Evolutionary conservation across 2,113 vertebrate species (phyloP).

Genomic region (Apteryx mantelli): DNA sequence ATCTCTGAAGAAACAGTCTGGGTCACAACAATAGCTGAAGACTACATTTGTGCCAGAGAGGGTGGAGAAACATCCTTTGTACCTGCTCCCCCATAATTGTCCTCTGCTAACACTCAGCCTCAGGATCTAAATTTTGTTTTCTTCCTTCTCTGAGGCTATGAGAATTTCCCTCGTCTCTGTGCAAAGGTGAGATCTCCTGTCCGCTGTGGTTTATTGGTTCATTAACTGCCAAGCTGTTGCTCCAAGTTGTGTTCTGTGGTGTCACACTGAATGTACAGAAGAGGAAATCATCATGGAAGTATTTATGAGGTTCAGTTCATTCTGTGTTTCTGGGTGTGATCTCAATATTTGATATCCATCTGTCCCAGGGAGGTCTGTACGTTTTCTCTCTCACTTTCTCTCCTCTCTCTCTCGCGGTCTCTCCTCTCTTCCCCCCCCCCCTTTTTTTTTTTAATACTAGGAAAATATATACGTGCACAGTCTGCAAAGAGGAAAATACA

Average conservation of each 20-base stretch:
- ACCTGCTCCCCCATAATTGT: background rate
- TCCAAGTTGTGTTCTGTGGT: background rate
- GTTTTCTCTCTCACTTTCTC: too few relatives aligned
- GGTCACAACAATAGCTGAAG: background rate
- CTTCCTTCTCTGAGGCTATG: background rate
- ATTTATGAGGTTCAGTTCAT: background rate
- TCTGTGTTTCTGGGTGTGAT: background rate
- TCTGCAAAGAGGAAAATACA: background rate
- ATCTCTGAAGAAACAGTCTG: background rate
- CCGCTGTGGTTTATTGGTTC: accelerated
- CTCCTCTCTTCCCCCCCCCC: background rate
- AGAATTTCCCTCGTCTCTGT: background rate
- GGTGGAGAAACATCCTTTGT: background rate
- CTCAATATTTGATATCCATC: background rate
- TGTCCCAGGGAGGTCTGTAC: background rate
- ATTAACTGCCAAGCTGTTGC: background rate
- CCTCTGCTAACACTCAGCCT: background rate
- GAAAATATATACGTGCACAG: accelerated
- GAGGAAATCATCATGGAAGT: background rate
- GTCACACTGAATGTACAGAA: background rate
- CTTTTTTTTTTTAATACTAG: background rate
- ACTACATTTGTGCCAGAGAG: background rate
- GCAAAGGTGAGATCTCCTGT: background rate
- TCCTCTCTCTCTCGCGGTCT: too few relatives aligned
- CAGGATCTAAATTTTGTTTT: background rate